Evolutionary conservation across 2,888 invertebrate species (phyloP), one percentile per base, ranked within the genome.

Genomic region (Caenorhabditis panamensis): DNA sequence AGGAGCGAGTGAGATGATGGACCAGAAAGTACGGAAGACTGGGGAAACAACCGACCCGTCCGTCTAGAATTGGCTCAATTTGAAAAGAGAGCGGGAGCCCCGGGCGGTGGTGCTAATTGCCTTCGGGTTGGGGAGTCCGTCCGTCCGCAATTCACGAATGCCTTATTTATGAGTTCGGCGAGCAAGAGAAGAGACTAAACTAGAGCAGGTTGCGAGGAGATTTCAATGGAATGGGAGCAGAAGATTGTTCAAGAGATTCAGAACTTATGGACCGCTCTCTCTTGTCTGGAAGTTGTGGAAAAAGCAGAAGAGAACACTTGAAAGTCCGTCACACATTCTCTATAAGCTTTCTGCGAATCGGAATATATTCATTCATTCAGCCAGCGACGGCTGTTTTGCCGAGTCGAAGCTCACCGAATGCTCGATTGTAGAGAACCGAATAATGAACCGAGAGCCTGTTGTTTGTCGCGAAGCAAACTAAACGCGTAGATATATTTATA

Each of bases 21-120:
- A 49, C 5, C 22, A 71, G 91, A 96, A 92, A 94, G 94, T 84
- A 91, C 53, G 44, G 26, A 18, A 6, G 61, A 54, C 5, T 16
- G n/a, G n/a, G n/a, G n/a, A n/a, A n/a, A n/a, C n/a, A n/a, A n/a
- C n/a, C n/a, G 58, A 49, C 11, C 22, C 11, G 54, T 13, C 18
- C n/a, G 54, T 51, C 62, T 56, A 24, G 66, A 59, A 68, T 68
- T 63, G 73, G 69, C 61, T 69, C 59, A 67, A 67, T 68, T 69
- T 66, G 66, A 59, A 67, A 20, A 41, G 54, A 9, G 54, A 37
- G 41, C 24, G 18, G 18, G n/a, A 6, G n/a, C 41, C 51, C 36
- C 49, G 51, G 53, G 53, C 61, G 61, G 16, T 24, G 18, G 62
- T 61, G 61, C 54, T 71, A 71, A 71, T 71, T 71, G 71, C 62